These are phyloP conservation scores for Pteropus alecto DNA, from an alignment of 2,113 vertebrate species.

Conservation along the genomic window DNA sequence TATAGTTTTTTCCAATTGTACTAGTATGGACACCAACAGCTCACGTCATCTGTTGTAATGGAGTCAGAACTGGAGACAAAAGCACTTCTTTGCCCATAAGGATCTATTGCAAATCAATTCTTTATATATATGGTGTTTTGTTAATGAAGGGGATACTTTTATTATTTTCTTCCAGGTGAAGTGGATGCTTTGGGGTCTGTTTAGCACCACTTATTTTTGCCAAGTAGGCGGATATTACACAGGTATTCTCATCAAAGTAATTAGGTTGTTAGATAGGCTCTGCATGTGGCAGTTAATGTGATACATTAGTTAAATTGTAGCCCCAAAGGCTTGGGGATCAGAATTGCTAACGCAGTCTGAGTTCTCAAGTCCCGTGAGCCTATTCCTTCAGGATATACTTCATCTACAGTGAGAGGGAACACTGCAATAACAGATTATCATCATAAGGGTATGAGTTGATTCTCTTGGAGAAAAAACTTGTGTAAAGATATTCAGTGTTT, in stretches of 20 bases:
- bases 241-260: conserved; percentile 71
- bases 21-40: not conserved
- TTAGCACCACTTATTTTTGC: conserved; percentile 45
- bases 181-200: conserved; percentile 16
- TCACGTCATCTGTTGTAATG: not conserved
- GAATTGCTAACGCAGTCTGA: conserved; percentile 55
- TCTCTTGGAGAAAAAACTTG: conserved; percentile 56
- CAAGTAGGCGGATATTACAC: conserved; percentile 29
- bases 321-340: conserved; percentile 66
- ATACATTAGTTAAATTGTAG: conserved; percentile 74
- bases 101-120: not conserved
- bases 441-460: not conserved
- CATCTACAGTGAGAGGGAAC: not conserved
- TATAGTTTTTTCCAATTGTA: not conserved
- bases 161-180: not conserved
- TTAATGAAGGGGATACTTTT: not conserved
- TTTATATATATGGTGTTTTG: not conserved
- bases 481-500: conserved; percentile 39
- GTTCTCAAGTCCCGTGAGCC: not conserved
- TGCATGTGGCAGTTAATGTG: conserved; percentile 62
- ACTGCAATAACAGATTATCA: conserved; percentile 44
- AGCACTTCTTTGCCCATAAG: not conserved
- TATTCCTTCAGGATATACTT: conserved; percentile 46
- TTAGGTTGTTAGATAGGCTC: conserved; percentile 59
- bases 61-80: not conserved